phyloP scores from a whole-genome alignment of 2,797 vertebrate species.

The Heteromormyrus szaboi region DNA sequence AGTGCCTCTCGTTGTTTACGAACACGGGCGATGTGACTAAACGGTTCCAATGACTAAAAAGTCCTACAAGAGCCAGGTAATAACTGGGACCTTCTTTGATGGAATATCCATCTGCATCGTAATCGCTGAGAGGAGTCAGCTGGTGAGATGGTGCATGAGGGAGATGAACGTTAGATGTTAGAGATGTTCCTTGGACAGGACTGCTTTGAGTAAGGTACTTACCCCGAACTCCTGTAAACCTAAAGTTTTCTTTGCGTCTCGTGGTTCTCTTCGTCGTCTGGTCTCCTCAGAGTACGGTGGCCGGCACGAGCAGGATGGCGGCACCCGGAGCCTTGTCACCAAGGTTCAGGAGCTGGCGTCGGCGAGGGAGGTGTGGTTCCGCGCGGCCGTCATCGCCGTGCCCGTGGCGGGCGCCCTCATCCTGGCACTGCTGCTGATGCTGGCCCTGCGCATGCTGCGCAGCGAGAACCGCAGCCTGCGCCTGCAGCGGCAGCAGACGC shows the following conservation, averaged over 20 bases:
- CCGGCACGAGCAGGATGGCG: slow-evolving; percentile 69
- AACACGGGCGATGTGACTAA: background rate
- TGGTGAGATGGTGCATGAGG: background rate
- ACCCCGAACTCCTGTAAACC: background rate
- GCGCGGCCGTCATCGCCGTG: slow-evolving; percentile 92
- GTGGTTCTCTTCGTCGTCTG: background rate
- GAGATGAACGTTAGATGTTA: background rate
- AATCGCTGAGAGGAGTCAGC: background rate
- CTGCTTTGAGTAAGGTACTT: background rate
- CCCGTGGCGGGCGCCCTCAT: slow-evolving; percentile 94
- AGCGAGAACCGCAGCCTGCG: slow-evolving; percentile 90
- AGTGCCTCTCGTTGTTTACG: background rate
- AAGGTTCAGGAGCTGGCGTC: slow-evolving; percentile 90
- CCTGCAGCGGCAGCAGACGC: slow-evolving; percentile 92
- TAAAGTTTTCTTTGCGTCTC: background rate
- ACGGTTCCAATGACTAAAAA: background rate
- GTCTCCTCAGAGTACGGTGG: slow-evolving; percentile 63
- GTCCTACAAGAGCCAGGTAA: background rate
- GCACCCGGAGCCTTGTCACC: slow-evolving; percentile 74
- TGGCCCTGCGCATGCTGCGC: slow-evolving; percentile 91
- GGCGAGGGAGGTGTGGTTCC: slow-evolving; percentile 93
- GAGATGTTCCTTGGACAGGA: background rate
- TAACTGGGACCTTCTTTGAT: background rate
- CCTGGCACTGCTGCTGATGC: slow-evolving; percentile 90
- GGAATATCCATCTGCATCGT: background rate